Evolutionary conservation across 2,888 invertebrate genomes (phyloP).

Genomic region (Gandaritis pyraliata): DNA sequence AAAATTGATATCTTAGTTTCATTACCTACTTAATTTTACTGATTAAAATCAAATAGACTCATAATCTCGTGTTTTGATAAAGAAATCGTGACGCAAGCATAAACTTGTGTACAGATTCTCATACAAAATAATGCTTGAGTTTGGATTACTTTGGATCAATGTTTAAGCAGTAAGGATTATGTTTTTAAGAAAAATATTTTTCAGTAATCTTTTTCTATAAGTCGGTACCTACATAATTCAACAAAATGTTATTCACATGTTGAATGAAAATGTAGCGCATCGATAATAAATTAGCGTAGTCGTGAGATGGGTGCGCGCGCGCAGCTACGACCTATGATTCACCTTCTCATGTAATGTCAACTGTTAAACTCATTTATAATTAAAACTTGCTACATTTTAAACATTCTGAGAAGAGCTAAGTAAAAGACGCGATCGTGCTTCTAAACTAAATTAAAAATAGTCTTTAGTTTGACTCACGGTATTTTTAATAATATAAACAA

Average conservation of each 20-base stretch:
- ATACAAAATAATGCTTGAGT: no score
- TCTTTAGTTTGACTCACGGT: conserved; percentile 14
- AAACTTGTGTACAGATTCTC: no score
- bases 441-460: conserved; percentile 8
- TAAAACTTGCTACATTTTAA: conserved; percentile 20
- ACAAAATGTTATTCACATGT: neutral
- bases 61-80: no score
- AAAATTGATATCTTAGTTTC: conserved; percentile 1
- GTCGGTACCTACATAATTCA: no score
- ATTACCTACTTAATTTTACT: conserved; percentile 6
- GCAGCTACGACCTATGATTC: conserved; percentile 20
- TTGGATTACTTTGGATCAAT: no score
- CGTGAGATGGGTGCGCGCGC: conserved; percentile 32
- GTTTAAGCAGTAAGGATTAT: no score
- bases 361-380: conserved; percentile 19
- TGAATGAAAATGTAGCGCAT: conserved; percentile 13
- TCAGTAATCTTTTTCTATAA: no score
- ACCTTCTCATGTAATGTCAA: conserved; percentile 19
- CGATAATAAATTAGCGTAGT: conserved; percentile 16
- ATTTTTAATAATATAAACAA: conserved; percentile 16
- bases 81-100: no score
- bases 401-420: conserved; percentile 3
- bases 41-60: no score
- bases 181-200: no score
- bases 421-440: conserved; percentile 20